These are phyloP conservation scores for Agrypnia vestita DNA, from an alignment of 1,140 invertebrate genomes.

Conservation along the genomic window DNA sequence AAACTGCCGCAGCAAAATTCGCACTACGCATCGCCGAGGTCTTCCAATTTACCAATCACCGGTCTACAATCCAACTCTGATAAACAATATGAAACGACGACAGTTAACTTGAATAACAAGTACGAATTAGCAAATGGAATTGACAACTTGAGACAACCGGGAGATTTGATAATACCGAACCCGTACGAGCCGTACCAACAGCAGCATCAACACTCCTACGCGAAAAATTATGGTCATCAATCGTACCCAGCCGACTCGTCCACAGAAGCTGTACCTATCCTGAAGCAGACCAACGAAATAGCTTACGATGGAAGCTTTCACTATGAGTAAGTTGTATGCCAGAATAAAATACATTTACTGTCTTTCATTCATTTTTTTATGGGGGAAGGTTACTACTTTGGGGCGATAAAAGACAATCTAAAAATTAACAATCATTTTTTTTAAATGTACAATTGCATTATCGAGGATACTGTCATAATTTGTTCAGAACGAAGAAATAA, in stretches of 20 bases:
- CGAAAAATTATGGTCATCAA: constrained; percentile 12
- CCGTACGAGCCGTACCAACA: constrained; percentile 13
- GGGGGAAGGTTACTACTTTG: too few relatives aligned
- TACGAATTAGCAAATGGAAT: not conserved
- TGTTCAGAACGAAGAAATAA: too few relatives aligned
- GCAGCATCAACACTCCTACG: constrained; percentile 3
- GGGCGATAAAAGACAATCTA: too few relatives aligned
- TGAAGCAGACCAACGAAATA: constrained; percentile 71
- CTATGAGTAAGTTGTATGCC: constrained; percentile 68
- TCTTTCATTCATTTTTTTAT: too few relatives aligned
- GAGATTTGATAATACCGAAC: constrained; percentile 7
- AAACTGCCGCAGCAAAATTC: constrained; percentile 9
- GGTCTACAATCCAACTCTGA: not conserved
- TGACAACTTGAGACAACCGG: constrained; percentile 6
- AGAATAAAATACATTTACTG: too few relatives aligned
- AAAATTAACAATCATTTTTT: too few relatives aligned
- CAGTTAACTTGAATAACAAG: constrained; percentile 2
- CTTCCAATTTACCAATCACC: constrained; percentile 12
- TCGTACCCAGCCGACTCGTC: constrained; percentile 62
- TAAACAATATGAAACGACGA: not conserved
- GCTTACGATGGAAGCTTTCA: constrained; percentile 72
- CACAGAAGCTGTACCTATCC: constrained; percentile 69
- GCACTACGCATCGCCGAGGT: not conserved
- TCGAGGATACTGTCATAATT: too few relatives aligned
- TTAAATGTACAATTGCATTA: too few relatives aligned